Evolutionary conservation across 1,140 invertebrate species (phyloP).

Genomic region (Cephus cinctus): DNA sequence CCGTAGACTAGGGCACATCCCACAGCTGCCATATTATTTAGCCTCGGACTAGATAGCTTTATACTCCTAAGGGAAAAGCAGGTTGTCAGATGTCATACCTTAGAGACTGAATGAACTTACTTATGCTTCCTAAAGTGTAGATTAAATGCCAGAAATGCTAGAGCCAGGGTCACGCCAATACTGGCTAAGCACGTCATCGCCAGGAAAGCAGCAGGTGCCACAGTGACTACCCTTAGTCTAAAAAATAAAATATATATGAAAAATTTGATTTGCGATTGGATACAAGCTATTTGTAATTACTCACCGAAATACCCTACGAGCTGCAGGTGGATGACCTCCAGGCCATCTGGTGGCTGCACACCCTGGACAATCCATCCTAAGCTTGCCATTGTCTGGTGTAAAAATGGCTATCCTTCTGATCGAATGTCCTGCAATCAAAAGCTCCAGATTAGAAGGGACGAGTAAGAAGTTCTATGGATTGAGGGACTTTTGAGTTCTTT

Average conservation of each 20-base stretch:
- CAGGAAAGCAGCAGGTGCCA: slow-evolving; percentile 74
- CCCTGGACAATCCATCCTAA: slow-evolving; percentile 70
- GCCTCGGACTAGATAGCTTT: slow-evolving; percentile 93
- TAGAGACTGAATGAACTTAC: slow-evolving; percentile 55
- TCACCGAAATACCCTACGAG: slow-evolving; percentile 61
- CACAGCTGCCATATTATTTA: slow-evolving; percentile 95
- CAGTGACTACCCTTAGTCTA: slow-evolving; percentile 69
- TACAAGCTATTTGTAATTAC: slow-evolving; percentile 10
- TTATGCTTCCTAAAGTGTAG: slow-evolving; percentile 83
- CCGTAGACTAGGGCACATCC: slow-evolving; percentile 93
- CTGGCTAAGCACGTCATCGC: slow-evolving; percentile 68
- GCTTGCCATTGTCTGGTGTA: slow-evolving; percentile 63
- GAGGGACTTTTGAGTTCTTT: too few relatives aligned
- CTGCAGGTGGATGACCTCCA: slow-evolving; percentile 73
- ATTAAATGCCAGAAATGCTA: slow-evolving; percentile 82
- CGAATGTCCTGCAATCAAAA: slow-evolving; percentile 61
- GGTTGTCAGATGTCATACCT: neutral
- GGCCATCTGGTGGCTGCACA: slow-evolving; percentile 74
- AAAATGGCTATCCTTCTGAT: slow-evolving; percentile 73
- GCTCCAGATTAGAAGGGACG: too few relatives aligned
- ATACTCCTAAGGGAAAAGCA: slow-evolving; percentile 61
- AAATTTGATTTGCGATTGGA: slow-evolving; percentile 13
- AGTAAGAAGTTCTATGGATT: too few relatives aligned
- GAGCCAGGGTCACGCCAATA: slow-evolving; percentile 74
- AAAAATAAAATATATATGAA: slow-evolving; percentile 8